A percentile compares a stretch with the other conserved stretches of the same genome.
phyloP scores from a whole-genome alignment of 2,888 invertebrate species.

The Odiellus spinosus region DNA sequence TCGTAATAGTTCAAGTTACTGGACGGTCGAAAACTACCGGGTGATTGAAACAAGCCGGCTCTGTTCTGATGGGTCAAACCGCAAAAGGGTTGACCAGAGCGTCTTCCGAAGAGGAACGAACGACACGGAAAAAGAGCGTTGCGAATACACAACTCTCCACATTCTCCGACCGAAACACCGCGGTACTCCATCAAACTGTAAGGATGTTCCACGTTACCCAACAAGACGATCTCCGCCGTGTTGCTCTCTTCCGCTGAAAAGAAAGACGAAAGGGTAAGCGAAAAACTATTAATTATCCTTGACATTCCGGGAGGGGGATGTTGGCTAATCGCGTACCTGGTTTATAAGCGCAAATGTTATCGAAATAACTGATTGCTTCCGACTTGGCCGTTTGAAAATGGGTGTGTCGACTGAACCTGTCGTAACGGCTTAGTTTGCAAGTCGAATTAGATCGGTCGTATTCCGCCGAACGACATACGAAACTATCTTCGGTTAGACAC shows the following conservation, averaged over 20 bases:
- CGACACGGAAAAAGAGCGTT: constrained; percentile 17
- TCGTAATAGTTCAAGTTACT: constrained; percentile 18
- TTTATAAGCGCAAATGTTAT: constrained; percentile 22
- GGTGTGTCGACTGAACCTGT: constrained; percentile 27
- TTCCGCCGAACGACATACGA: constrained; percentile 29
- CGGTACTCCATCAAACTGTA: constrained; percentile 15
- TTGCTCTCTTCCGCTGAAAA: constrained; percentile 6
- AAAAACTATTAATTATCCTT: neutral
- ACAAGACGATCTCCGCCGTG: constrained; percentile 15
- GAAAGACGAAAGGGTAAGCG: neutral
- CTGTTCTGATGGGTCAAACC: constrained; percentile 19
- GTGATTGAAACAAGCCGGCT: constrained; percentile 15
- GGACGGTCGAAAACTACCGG: constrained; percentile 14
- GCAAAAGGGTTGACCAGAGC: constrained; percentile 13
- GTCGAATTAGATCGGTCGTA: constrained; percentile 26
- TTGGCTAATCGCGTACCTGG: constrained; percentile 7
- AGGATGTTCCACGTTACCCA: constrained; percentile 19
- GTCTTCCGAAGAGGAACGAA: constrained; percentile 18
- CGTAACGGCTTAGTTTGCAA: constrained; percentile 28
- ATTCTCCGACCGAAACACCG: constrained; percentile 16
- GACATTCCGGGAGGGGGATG: neutral
- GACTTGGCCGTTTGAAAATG: constrained; percentile 23
- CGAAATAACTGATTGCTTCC: constrained; percentile 27
- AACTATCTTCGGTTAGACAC: constrained; percentile 27
- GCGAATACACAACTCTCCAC: constrained; percentile 17